These are phyloP conservation scores for Arenaria interpres DNA, from an alignment of 2,113 vertebrate species.

Conservation along the genomic window DNA sequence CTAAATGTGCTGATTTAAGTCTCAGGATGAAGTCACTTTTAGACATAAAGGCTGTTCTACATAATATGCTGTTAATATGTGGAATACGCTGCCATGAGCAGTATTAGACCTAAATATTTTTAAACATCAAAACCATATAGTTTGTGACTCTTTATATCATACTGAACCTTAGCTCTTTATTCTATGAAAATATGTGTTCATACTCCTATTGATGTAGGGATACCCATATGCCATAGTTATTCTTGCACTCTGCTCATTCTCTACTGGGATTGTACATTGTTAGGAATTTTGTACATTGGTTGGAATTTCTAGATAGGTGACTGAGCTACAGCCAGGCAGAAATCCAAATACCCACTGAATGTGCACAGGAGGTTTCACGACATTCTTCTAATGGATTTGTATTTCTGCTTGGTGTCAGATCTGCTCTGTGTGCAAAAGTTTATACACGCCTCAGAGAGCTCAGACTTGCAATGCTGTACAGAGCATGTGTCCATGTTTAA, in stretches of 20 bases:
- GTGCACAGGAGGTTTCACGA: not conserved
- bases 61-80: not conserved
- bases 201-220: not conserved
- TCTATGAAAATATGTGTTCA: not conserved
- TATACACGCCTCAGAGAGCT: not conserved
- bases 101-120: not conserved
- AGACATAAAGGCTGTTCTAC: not conserved
- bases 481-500: not conserved
- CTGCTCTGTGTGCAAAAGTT: not conserved
- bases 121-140: not conserved
- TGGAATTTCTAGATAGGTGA: not conserved
- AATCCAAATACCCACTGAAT: not conserved
- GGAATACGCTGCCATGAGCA: not conserved
- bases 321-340: not conserved
- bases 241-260: not conserved
- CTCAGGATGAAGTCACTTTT: not conserved
- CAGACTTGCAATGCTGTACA: not conserved
- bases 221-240: not conserved
- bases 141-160: not conserved
- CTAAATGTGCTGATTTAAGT: not conserved
- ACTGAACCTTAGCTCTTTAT: not conserved
- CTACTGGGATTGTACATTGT: not conserved
- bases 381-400: not conserved
- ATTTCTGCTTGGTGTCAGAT: not conserved
- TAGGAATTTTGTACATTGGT: not conserved